Evolutionary conservation across 2,113 vertebrate genomes (phyloP).

Genomic region (Isichthys henryi): DNA sequence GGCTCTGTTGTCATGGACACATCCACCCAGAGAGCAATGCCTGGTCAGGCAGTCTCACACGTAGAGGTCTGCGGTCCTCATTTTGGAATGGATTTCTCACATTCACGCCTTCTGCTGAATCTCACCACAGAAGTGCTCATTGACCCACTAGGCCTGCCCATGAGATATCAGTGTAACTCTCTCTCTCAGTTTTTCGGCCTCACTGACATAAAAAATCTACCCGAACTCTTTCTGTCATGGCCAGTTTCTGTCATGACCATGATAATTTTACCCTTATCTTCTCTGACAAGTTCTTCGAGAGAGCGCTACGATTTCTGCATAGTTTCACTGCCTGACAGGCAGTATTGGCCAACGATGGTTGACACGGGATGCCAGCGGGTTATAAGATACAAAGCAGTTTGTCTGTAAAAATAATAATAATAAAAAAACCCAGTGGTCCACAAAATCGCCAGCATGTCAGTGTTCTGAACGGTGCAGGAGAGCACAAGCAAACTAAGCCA

Average conservation of each 20-base stretch:
- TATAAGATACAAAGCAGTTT: neutral
- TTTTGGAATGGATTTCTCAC: neutral
- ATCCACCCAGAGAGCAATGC: conserved; percentile 2
- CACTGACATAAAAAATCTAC: neutral
- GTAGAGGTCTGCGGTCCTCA: neutral
- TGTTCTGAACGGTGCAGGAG: neutral
- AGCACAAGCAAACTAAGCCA: neutral
- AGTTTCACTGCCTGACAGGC: neutral
- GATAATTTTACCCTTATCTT: neutral
- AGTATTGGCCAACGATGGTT: neutral
- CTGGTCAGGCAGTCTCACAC: neutral
- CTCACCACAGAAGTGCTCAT: neutral
- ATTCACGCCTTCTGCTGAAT: conserved; percentile 2
- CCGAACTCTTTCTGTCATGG: neutral
- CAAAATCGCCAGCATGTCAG: neutral
- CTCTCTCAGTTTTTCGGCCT: neutral
- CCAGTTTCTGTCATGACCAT: neutral
- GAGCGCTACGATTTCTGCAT: neutral
- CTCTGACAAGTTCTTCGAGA: neutral
- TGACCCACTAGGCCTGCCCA: neutral
- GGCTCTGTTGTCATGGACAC: conserved; percentile 23
- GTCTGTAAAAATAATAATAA: neutral
- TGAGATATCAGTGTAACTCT: neutral
- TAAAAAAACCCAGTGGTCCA: neutral
- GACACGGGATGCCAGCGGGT: neutral